Conservation (phyloP, 2,113 vertebrate genomes). For the Corydoras maculifer region DNA sequence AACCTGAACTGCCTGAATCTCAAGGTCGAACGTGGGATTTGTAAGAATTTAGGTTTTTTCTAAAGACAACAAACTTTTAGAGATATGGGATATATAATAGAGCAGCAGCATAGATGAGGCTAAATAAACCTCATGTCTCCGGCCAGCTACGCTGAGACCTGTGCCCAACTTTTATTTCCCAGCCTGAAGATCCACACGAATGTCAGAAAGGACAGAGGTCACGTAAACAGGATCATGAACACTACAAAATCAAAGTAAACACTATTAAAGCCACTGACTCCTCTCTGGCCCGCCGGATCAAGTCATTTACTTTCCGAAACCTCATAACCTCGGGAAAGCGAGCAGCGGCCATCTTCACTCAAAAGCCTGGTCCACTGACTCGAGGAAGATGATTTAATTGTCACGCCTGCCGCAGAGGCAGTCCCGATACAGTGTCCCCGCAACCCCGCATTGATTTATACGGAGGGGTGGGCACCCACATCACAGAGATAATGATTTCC, state of each 20-base stretch:
- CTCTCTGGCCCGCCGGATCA: neutral
- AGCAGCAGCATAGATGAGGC: no score
- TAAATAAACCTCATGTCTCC: no score
- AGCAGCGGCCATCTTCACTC: slow-evolving; percentile 3
- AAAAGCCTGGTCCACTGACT: neutral
- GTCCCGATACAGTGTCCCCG: neutral
- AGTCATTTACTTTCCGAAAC: neutral
- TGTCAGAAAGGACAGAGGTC: no score
- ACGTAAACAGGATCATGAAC: no score
- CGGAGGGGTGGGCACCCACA: slow-evolving; percentile 23
- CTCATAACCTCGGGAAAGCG: neutral
- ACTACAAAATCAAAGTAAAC: neutral
- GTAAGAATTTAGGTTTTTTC: no score
- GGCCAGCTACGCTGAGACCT: no score
- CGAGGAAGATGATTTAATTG: slow-evolving; percentile 1
- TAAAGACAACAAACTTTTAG: no score
- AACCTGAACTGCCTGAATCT: no score
- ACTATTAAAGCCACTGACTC: neutral
- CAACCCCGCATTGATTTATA: slow-evolving; percentile 30
- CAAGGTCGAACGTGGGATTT: no score
- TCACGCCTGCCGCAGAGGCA: slow-evolving; percentile 11
- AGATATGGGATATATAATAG: no score
- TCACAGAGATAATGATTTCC: slow-evolving; percentile 44
- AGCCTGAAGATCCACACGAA: no score
- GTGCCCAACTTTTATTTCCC: no score